Conservation (phyloP, 2,797 vertebrate genomes). For the Hapalemur alaotrensis region DNA sequence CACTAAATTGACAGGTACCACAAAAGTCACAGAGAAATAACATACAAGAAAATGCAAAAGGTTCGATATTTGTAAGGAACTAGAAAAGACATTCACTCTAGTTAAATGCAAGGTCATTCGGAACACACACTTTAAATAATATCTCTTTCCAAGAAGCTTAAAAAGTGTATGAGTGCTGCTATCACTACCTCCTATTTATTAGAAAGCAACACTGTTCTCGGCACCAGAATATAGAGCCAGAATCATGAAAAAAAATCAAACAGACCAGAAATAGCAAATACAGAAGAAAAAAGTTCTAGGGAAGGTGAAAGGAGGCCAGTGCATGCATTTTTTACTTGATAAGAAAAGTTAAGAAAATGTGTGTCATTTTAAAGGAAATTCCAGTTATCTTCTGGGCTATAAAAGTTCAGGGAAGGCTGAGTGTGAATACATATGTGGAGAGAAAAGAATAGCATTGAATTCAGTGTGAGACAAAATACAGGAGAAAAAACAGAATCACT, state of each 20-base stretch:
- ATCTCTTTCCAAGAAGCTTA: background rate
- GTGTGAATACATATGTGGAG: background rate
- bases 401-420: background rate
- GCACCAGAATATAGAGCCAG: background rate
- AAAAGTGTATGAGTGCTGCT: background rate
- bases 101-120: slow-evolving; percentile 13
- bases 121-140: background rate
- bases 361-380: background rate
- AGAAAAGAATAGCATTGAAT: background rate
- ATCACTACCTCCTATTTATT: background rate
- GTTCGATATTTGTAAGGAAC: background rate
- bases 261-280: background rate
- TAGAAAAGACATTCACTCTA: background rate
- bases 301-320: background rate
- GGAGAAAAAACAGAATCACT: background rate
- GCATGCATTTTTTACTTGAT: background rate
- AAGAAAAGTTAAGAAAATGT: background rate
- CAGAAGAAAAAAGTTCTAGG: background rate
- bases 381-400: background rate
- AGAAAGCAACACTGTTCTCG: background rate
- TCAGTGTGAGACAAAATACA: background rate
- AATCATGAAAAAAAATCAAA: background rate
- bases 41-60: background rate
- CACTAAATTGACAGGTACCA: background rate
- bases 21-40: background rate